Base-by-base conservation (phyloP, 1,140 invertebrate species). In the Drosophila bipectinata region DNA sequence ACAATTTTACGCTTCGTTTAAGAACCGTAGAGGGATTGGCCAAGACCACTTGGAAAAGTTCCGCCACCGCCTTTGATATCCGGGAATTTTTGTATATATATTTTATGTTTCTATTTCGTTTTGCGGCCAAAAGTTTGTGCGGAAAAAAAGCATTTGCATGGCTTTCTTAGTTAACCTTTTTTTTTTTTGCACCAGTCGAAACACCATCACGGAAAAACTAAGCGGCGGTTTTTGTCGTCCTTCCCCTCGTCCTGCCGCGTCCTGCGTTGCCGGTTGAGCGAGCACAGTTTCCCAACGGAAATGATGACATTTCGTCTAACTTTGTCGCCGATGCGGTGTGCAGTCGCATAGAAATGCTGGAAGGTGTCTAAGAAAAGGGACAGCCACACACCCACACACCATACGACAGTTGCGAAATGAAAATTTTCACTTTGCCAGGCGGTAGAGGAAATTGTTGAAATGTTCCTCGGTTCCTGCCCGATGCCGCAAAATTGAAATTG, bases 261-360 rank as follows among this genome's bases (percentile, higher is more conserved):
- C n/a, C 34, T 10, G 32, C 55, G 59, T 75, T 75, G 74, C 41
- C 74, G 64, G 58, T 68, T 88, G 72, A 83, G 83, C 68, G 82
- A 71, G 67, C 72, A 66, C 80, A 73, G 69, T 79, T 82, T 87
- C 54, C 75, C 82, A 90, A 71, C 76, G 87, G 87, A 90, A 88
- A 90, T 90, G 79, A 90, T 90, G 87, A 90, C 87, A 90, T 90
- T 90, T 83, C 87, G 87, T 90, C 87, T 79, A 90, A 90, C 87
- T 90, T 80, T 87, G 82, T 84, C 55, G 72, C 62, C 59, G 41
- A 15, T 18, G 61, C 77, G 62, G 44, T 83, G 81, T 88, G 83
- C 82, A 87, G 32, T 88, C 83, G 83, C 75, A 78, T 79, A 87
- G 82, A 87, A 87, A 87, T 82, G 71, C 39, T 63, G 59, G 39